These are phyloP conservation scores for Otolemur crassicaudatus DNA, from an alignment of 2,797 vertebrate species.

Conservation along the genomic window DNA sequence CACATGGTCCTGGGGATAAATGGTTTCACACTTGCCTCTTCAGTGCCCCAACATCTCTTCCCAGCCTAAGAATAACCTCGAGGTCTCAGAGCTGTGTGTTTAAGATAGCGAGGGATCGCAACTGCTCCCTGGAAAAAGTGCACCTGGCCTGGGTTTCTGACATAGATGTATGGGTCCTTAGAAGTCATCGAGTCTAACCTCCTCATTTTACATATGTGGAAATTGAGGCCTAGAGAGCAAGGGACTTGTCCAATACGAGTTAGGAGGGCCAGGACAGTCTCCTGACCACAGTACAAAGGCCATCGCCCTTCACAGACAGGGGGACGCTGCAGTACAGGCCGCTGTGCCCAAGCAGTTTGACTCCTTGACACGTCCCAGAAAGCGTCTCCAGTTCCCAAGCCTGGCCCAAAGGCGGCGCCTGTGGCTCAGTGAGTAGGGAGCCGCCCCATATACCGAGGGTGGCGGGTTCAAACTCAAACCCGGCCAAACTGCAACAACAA, in stretches of 20 bases:
- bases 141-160: not conserved
- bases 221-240: not conserved
- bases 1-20: not conserved
- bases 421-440: no score
- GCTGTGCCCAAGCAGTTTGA: not conserved
- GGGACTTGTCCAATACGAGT: not conserved
- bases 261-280: not conserved
- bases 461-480: no score
- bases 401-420: not conserved
- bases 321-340: not conserved
- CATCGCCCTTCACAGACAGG: not conserved
- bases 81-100: not conserved
- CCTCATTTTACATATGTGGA: not conserved
- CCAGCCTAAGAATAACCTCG: not conserved
- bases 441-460: no score
- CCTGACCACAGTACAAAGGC: not conserved
- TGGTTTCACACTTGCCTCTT: not conserved
- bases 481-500: no score
- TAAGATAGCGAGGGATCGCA: not conserved
- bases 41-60: not conserved
- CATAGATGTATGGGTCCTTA: not conserved
- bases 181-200: not conserved
- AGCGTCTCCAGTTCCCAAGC: not conserved
- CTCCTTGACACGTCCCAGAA: not conserved
- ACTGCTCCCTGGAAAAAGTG: not conserved